phyloP scores from a whole-genome alignment of 2,113 vertebrate species.

The Hippocampus zosterae region DNA sequence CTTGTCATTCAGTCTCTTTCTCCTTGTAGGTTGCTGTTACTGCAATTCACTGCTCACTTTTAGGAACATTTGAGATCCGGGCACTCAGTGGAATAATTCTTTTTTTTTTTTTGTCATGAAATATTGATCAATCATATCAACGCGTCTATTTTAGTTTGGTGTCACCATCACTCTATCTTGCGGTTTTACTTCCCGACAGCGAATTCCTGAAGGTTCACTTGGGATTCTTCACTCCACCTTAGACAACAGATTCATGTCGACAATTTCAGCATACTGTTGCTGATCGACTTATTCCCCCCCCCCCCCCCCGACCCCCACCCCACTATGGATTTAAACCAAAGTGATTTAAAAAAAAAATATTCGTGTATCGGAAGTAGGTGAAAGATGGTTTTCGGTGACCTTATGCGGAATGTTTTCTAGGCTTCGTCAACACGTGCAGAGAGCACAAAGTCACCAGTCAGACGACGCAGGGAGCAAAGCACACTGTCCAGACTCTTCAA shows the following conservation, averaged over 20 bases:
- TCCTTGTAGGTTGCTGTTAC: background rate
- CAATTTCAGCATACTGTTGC: too few species aligned
- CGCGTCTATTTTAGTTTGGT: background rate
- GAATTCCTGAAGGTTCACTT: too few species aligned
- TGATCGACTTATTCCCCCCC: too few species aligned
- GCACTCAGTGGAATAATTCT: too few species aligned
- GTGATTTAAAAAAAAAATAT: background rate
- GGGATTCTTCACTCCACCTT: too few species aligned
- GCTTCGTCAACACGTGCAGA: constrained; percentile 62
- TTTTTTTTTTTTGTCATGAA: too few species aligned
- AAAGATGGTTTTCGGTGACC: background rate
- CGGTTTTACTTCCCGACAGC: too few species aligned
- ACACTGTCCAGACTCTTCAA: constrained; percentile 76
- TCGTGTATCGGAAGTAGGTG: background rate
- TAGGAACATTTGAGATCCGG: background rate
- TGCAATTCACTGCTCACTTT: background rate
- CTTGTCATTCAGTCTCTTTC: background rate
- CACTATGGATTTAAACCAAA: too few species aligned
- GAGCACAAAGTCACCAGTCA: constrained; percentile 70
- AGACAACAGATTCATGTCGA: too few species aligned
- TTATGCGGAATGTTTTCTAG: constrained; percentile 60
- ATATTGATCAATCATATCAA: background rate
- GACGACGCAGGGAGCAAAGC: constrained; percentile 71
- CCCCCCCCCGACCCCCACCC: too few species aligned
- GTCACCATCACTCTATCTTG: background rate